These are phyloP conservation scores for Macroglossus sobrinus DNA, from an alignment of 2,113 vertebrate genomes.

Conservation along the genomic window DNA sequence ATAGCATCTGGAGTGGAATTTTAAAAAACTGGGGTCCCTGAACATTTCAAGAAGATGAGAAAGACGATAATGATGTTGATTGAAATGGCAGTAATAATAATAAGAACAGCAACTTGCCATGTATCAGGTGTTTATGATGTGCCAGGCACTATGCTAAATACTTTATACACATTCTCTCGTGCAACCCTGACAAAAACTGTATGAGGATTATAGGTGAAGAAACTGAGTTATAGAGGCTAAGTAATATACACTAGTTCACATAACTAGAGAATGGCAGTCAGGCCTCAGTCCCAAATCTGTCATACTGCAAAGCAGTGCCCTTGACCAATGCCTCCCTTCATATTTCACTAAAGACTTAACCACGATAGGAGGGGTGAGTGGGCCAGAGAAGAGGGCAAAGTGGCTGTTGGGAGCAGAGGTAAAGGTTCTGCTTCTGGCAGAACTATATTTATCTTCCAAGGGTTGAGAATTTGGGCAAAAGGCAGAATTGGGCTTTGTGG, in stretches of 20 bases:
- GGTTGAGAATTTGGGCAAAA: slow-evolving; percentile 1
- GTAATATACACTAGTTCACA: not conserved
- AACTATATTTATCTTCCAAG: not conserved
- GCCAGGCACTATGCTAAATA: not conserved
- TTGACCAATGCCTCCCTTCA: not conserved
- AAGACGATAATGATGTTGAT: not conserved
- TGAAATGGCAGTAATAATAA: not conserved
- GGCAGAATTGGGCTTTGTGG: not conserved
- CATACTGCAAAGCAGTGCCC: not conserved
- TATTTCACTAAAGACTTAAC: not conserved
- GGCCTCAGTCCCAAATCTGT: not conserved
- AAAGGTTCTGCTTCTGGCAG: not conserved
- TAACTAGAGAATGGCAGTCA: not conserved
- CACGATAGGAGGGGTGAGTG: rapidly evolving
- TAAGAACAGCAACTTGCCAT: not conserved
- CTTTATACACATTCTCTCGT: not conserved
- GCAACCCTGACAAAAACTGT: not conserved
- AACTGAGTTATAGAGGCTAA: not conserved
- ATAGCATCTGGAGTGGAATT: not conserved
- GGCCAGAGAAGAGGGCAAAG: not conserved
- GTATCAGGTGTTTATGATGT: not conserved
- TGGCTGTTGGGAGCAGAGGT: not conserved
- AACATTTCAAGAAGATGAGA: not conserved
- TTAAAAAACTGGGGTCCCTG: not conserved
- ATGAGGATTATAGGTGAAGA: not conserved